Base-by-base conservation (phyloP, 2,888 invertebrate genomes). In the Cephus pygmeus region DNA sequence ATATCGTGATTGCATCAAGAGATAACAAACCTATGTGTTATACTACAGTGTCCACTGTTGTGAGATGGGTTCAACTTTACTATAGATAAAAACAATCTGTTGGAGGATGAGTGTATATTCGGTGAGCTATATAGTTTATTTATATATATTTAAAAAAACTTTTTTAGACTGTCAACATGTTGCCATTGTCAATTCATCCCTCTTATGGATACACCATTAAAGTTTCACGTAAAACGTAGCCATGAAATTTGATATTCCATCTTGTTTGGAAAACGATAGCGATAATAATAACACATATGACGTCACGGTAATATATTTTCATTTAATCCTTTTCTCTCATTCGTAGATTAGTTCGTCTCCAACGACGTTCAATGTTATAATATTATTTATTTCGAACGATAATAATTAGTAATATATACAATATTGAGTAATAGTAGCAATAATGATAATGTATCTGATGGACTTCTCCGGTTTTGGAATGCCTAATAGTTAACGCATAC, bases 341-440 rank as follows among this genome's bases (percentile, higher is more conserved):
- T 79, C 79, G 75, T 77, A 56, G 56, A 56, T 56, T 23, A 23
- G 23, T 56, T 56, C 56, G 9, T 56, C 56, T 9, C 56, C 56
- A 9, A 9, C 2, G 56, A 23, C 56, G 23, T 23, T 83, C 81
- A 81, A 80, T 84, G 81, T 80, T 80, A 83, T 81, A 83, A 85
- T 84, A 79, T 85, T 85, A 87, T 88, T 88, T 90, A 88, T 88
- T 89, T 86, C 85, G 84, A 90, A 88, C 87, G 82, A 86, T 86
- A 87, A 86, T 87, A 85, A 87, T 88, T 87, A 89, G 81, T 86
- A 86, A 83, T 91, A 90, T 90, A 88, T 90, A 90, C 90, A 91
- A 87, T 89, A 86, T 85, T 87, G 81, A 84, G 75, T 56, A 56
- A 81, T 83, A 80, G 85, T 83, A 86, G 84, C 83, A 82, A 83